Base-by-base conservation (phyloP, 1,140 invertebrate genomes). In the Cydia pomonella region DNA sequence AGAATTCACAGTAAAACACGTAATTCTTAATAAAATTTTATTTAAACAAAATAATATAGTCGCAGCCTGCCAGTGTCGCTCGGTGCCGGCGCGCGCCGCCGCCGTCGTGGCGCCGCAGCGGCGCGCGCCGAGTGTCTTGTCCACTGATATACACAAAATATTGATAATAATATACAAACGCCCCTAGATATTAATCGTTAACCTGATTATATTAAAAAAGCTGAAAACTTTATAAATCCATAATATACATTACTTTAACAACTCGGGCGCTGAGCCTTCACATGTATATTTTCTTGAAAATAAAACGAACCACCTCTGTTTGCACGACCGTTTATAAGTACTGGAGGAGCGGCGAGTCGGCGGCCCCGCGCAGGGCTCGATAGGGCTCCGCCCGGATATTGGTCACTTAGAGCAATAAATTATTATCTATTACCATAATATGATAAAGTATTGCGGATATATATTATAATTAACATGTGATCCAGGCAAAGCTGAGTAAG, bases 1-100 rank as follows among this genome's bases (percentile, higher is more conserved):
- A 38, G 1, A 59, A 4, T 21, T 59, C 53, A 9, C 1, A 59
- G 23, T 64, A 29, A 74, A 74, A 74, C 38, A 75, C 73, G 47
- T 73, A 77, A 81, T 79, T 87, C 87, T 88, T 88, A 83, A 88
- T 88, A 90, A 88, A 90, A 89, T 87, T 87, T 80, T 84, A 85
- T 88, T 89, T 89, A 90, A 90, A 89, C 87, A 90, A 90, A 92
- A 90, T 90, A 90, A 88, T 89, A 90, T 89, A 90, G 80, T 87
- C 81, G 86, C 82, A 85, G 85, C 81, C 77, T 79, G 82, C 75
- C 75, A 78, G 75, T 78, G 81, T 81, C 80, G 80, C 74, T 79
- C 78, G 79, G 81, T 77, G 83, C 76, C 79, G 79, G 69, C 81
- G 82, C 80, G 79, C 80, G 77, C 75, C 73, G 76, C 73, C 75